Percentiles rank a stretch among this genome's conserved stretches.
Evolutionary conservation across 2,113 vertebrate species (phyloP).

Genomic region (Arvicanthis niloticus): DNA sequence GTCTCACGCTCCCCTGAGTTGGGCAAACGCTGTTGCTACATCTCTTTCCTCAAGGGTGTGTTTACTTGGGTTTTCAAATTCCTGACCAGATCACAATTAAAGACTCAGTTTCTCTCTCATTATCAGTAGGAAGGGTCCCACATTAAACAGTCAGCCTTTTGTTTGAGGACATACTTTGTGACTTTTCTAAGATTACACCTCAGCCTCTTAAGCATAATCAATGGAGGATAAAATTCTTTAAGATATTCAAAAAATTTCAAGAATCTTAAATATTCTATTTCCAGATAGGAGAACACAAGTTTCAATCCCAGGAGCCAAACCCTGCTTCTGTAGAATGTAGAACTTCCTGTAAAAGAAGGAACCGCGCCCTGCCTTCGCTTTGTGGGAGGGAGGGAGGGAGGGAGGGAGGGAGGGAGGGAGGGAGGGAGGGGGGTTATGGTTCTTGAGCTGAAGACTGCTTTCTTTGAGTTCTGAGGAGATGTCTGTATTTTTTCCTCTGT

Average conservation of each 20-base stretch:
- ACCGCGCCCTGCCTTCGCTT: fast-evolving
- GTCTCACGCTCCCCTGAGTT: neutral
- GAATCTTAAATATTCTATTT: conserved; percentile 78
- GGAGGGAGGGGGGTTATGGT: fast-evolving
- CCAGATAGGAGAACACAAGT: conserved; percentile 59
- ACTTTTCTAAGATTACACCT: conserved; percentile 64
- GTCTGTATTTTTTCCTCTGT: conserved; percentile 64
- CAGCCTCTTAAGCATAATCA: conserved; percentile 49
- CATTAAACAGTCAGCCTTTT: conserved; percentile 31
- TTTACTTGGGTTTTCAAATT: conserved; percentile 51
- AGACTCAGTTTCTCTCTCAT: conserved; percentile 32
- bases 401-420: too few relatives aligned
- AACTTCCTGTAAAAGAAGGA: conserved; percentile 52
- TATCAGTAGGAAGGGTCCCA: neutral
- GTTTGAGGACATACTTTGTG: conserved; percentile 23
- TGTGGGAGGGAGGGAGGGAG: neutral
- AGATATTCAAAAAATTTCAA: conserved; percentile 81
- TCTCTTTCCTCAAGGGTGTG: conserved; percentile 23
- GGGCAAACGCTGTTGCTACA: neutral
- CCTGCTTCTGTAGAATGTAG: neutral
- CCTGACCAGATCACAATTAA: conserved; percentile 1
- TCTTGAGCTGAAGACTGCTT: neutral
- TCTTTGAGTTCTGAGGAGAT: conserved; percentile 47
- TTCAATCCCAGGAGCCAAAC: neutral
- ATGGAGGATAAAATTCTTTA: conserved; percentile 68